These are phyloP conservation scores for Pagrus major DNA, from an alignment of 2,113 vertebrate species.

Conservation along the genomic window DNA sequence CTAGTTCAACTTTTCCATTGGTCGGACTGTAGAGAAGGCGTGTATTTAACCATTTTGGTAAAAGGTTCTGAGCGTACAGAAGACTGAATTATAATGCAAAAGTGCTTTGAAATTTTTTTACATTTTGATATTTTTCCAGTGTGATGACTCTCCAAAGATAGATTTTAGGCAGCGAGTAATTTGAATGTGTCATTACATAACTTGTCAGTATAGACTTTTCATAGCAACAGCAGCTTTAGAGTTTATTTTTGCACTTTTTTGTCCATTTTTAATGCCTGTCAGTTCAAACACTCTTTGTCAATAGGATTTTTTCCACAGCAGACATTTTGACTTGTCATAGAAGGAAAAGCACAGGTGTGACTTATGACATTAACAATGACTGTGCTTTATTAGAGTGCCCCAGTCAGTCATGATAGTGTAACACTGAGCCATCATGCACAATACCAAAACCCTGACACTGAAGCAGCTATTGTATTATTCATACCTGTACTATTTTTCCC, in stretches of 20 bases:
- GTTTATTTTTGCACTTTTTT: constrained; percentile 1
- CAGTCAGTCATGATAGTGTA: neutral
- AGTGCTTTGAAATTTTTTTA: neutral
- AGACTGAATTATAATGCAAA: constrained; percentile 7
- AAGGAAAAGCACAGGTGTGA: neutral
- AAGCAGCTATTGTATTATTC: neutral
- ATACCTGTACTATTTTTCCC: neutral
- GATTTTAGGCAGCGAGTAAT: neutral
- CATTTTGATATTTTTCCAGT: neutral
- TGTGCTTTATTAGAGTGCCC: neutral
- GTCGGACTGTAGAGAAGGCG: neutral
- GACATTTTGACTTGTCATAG: constrained; percentile 3
- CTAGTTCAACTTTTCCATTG: neutral
- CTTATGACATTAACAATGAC: constrained; percentile 3
- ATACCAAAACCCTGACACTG: neutral
- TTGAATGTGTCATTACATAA: neutral
- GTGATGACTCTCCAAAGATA: constrained; percentile 5
- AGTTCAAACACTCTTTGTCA: neutral
- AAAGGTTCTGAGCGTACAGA: neutral
- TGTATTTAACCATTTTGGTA: neutral
- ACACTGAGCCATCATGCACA: neutral
- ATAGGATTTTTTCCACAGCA: constrained; percentile 1
- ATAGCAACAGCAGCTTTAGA: neutral
- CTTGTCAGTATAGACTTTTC: constrained; percentile 2
- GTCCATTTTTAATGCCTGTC: constrained; percentile 6